Evolutionary conservation across 2,113 vertebrate species (phyloP), one percentile per base, ranked within the genome.

Genomic region (Podocnemis expansa): DNA sequence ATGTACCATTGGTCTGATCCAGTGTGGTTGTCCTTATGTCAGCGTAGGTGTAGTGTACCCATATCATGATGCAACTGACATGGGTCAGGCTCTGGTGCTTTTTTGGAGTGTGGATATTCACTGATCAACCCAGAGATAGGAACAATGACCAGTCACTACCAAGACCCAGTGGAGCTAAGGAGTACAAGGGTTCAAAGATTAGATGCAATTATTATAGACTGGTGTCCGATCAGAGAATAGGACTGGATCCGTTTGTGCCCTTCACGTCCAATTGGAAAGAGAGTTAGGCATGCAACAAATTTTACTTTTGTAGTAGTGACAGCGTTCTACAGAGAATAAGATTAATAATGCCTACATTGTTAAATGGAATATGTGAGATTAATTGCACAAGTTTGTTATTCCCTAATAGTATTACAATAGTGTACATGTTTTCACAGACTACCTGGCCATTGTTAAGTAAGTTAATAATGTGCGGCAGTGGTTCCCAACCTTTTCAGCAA

Each of bases 401-500:
- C 14, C 45, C 84, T 85, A n/a, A 60, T 91, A 22, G 34, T 63
- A 78, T 41, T 43, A 25, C 22, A 58, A 34, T 45, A 56, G 25
- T 73, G 41, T 25, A 12, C 38, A 3, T 82, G 56, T 82, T 83
- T 79, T 34, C 78, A 88, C 31, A 16, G 76, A 83, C 19, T 89
- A 87, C 89, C 92, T 93, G 73, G 78, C 47, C 47, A 82, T 89
- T 96, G 96, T 92, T 89, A 82, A 93, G 43, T 47, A 56, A 91
- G 85, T 90, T 80, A 88, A 78, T 89, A 89, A 90, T 84, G 93
- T 84, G 82, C 73, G 94, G n/a, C n/a, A n/a, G n/a, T n/a, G n/a
- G n/a, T n/a, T n/a, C n/a, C n/a, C n/a, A n/a, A n/a, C n/a, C n/a
- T n/a, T n/a, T n/a, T n/a, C n/a, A n/a, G n/a, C n/a, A n/a, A n/a